These are phyloP conservation scores for Palythoa grandis DNA, from an alignment of 92 coral and sea anemone genomes.

Conservation along the genomic window DNA sequence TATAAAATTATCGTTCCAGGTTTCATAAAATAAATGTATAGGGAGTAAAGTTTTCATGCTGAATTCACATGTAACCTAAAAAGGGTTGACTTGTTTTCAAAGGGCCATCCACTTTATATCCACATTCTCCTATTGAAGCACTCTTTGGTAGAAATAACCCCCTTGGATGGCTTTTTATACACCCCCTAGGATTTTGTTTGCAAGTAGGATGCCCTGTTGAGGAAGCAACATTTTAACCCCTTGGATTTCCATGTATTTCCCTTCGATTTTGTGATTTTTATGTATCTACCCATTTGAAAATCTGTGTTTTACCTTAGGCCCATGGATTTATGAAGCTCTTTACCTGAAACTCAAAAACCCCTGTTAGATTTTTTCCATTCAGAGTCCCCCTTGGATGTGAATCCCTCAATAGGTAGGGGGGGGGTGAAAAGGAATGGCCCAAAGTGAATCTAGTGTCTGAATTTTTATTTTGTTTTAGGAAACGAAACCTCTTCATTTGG, in stretches of 20 bases:
- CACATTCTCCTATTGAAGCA: neutral
- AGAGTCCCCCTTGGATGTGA: neutral
- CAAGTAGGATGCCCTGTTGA: too few relatives aligned
- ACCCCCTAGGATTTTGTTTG: conserved; percentile 11
- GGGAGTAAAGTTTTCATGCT: conserved; percentile 11
- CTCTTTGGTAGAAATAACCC: conserved; percentile 18
- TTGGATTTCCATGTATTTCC: too few relatives aligned
- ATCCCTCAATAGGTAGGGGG: neutral
- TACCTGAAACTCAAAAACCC: neutral
- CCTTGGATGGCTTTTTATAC: conserved; percentile 11
- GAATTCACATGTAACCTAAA: conserved; percentile 11
- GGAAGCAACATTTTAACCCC: too few relatives aligned
- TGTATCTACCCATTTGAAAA: too few relatives aligned
- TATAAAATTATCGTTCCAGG: conserved; percentile 12
- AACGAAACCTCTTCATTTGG: conserved; percentile 58
- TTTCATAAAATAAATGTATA: conserved; percentile 12
- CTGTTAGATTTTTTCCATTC: neutral
- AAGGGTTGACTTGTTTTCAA: too few relatives aligned
- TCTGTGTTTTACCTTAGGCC: too few relatives aligned
- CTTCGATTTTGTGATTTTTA: too few relatives aligned
- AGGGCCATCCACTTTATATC: neutral
- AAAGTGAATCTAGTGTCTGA: neutral
- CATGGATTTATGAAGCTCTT: neutral
- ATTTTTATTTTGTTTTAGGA: conserved; percentile 25
- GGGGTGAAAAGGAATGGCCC: neutral